Percentiles rank a stretch among this genome's conserved stretches.
These are phyloP conservation scores for Echiichthys vipera DNA, from an alignment of 2,797 vertebrate species.

Conservation along the genomic window DNA sequence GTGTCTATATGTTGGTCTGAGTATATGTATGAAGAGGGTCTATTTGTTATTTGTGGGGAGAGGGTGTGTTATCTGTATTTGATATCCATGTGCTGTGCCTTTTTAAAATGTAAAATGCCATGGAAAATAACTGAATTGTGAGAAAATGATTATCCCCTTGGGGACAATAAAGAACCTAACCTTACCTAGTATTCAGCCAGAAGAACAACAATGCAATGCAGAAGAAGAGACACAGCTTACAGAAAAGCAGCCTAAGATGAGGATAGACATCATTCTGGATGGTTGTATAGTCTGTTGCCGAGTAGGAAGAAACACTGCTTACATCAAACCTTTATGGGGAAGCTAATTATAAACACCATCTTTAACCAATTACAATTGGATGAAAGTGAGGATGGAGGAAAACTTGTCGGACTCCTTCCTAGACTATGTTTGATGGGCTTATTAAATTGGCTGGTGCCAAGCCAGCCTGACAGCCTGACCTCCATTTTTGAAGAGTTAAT, in stretches of 20 bases:
- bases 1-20: no score
- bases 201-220: conserved; percentile 31
- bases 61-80: no score
- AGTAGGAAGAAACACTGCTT: conserved; percentile 39
- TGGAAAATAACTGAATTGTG: no score
- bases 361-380: conserved; percentile 62
- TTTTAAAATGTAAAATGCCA: no score
- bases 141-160: no score
- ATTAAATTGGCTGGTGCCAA: conserved; percentile 56
- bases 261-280: conserved; percentile 56
- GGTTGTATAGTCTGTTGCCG: conserved; percentile 38
- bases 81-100: no score
- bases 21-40: no score
- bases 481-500: conserved; percentile 72
- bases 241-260: conserved; percentile 49
- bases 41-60: no score
- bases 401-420: conserved; percentile 45
- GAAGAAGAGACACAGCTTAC: conserved; percentile 29
- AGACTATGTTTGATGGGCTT: conserved; percentile 61
- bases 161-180: no score
- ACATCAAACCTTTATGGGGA: conserved; percentile 59
- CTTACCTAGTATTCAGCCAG: conserved; percentile 27
- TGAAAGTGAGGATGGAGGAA: conserved; percentile 47
- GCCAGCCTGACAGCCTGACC: conserved; percentile 61
- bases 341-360: conserved; percentile 69